phyloP scores from a whole-genome alignment of 2,113 vertebrate species.

The Antechinus flavipes region DNA sequence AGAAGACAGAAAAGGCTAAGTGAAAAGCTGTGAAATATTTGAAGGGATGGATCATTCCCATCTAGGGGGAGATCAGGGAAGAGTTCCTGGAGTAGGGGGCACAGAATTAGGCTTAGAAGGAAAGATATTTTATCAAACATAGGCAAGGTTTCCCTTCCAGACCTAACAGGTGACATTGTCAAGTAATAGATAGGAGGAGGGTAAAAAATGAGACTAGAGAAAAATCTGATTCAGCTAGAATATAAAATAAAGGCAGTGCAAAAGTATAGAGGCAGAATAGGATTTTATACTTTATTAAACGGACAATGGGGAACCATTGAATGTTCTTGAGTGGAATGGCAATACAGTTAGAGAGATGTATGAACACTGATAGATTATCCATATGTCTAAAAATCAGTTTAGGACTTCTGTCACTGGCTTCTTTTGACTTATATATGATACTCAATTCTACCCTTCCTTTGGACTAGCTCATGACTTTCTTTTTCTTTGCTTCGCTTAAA shows the following conservation, averaged over 20 bases:
- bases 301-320: background rate
- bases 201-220: background rate
- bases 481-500: background rate
- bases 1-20: background rate
- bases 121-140: background rate
- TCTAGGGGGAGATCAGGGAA: background rate
- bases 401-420: background rate
- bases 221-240: background rate
- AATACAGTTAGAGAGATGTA: background rate
- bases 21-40: background rate
- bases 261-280: background rate
- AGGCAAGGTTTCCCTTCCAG: background rate
- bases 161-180: background rate
- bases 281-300: background rate
- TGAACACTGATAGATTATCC: background rate
- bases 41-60: background rate
- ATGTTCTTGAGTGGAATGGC: background rate
- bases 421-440: background rate
- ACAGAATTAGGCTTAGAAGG: background rate
- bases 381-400: background rate
- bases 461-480: background rate
- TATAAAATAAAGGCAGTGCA: background rate
- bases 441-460: background rate
- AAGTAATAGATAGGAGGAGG: background rate
- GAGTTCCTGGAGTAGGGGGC: background rate